Base-by-base conservation (phyloP, 2,888 invertebrate species). In the Ligdia adustata region DNA sequence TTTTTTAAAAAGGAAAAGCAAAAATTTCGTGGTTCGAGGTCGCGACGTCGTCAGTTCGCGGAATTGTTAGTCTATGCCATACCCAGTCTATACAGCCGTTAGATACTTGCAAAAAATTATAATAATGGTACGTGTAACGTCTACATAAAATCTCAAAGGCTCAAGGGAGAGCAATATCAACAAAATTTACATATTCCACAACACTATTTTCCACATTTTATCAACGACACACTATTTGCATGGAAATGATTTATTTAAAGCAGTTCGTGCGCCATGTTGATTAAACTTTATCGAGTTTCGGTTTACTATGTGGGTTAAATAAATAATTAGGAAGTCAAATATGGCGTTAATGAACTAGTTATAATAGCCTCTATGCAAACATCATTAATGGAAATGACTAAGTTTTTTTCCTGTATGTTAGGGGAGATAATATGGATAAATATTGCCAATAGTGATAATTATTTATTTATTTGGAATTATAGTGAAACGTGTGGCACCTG, bases 161-260 rank as follows among this genome's bases (percentile, higher is more conserved):
- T 48, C 47, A 18, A 34, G 40, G 24, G 33, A 45, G 54, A 52
- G 62, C 57, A 60, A 57, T 62, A 68, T 69, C 63, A 64, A 66
- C 58, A 52, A 64, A 62, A 75, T 69, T 60, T 64, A 52, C 66
- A 72, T 73, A 69, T 65, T 64, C 57, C 54, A 46, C 55, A 18
- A 52, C 54, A 64, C 58, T 57, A 66, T 69, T 70, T 69, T 69
- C 46, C 62, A 61, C 56, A 56, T 64, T 66, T 65, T 62, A 57
- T 51, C 44, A 52, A 56, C 49, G 56, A 46, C 54, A 60, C 53
- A 55, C 53, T 49, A 61, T 72, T 73, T 68, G 65, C 69, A 72
- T 70, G 64, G 62, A 66, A 64, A 72, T 67, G 52, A 61, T 62
- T 63, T 65, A 63, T 65, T 63, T 61, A 60, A 63, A 65, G 58